phyloP scores from a whole-genome alignment of 30 jellyfish, hydroid and myxozoan genomes.

The Haliclystus octoradiatus region DNA sequence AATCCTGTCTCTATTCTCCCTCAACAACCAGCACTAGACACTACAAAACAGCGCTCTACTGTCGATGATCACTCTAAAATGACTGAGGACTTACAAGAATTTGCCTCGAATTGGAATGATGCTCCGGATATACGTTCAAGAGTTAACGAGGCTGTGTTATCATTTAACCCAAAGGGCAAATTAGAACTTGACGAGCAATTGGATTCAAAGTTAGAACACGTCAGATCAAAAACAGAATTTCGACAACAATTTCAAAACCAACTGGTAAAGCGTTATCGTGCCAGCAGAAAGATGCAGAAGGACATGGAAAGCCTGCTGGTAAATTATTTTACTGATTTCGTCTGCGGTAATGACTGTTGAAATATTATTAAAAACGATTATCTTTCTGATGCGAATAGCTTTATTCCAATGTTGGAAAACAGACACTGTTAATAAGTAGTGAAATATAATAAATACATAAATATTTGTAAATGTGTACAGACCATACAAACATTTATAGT shows the following conservation, averaged over 20 bases:
- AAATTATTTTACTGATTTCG: constrained; percentile 30
- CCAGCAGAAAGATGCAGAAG: constrained; percentile 2
- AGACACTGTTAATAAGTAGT: too few relatives aligned
- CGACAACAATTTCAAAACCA: neutral
- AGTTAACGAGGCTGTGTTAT: neutral
- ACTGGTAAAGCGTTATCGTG: neutral
- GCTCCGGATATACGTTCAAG: neutral
- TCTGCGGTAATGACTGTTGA: constrained; percentile 45
- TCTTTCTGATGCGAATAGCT: neutral
- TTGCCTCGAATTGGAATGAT: neutral
- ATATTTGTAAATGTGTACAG: too few relatives aligned
- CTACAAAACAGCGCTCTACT: neutral
- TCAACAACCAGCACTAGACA: neutral
- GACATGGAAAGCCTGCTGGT: constrained; percentile 24
- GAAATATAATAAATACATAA: too few relatives aligned
- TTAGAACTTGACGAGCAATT: neutral
- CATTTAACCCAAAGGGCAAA: neutral
- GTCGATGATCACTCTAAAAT: neutral
- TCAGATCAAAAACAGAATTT: neutral
- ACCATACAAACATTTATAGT: too few relatives aligned
- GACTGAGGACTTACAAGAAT: neutral
- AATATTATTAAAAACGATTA: neutral
- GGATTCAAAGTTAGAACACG: neutral
- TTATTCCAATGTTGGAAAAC: neutral
- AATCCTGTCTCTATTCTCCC: neutral